Conservation (phyloP, 2,113 vertebrate species). For the Oryzias melastigma region DNA sequence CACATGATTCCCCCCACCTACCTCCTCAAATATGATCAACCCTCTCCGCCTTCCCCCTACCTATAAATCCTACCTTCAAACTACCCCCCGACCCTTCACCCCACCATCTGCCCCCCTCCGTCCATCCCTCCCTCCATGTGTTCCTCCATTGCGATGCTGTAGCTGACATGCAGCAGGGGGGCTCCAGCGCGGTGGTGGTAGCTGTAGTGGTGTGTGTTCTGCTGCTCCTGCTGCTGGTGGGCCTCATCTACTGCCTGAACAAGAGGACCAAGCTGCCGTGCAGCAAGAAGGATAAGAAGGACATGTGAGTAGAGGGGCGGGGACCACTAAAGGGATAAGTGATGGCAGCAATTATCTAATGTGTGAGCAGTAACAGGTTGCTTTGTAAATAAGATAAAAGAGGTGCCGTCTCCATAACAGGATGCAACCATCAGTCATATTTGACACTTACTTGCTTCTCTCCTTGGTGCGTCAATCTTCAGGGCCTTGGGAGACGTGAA, state of each 20-base stretch:
- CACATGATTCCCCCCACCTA: not conserved
- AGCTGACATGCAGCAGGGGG: conserved; percentile 80
- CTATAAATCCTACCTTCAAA: conserved; percentile 10
- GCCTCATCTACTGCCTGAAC: conserved; percentile 83
- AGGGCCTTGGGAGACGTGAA: conserved; percentile 68
- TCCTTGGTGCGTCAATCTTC: not conserved
- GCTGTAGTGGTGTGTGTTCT: conserved; percentile 89
- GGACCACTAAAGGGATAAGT: not conserved
- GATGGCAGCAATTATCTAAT: conserved; percentile 1
- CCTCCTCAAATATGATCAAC: conserved; percentile 25
- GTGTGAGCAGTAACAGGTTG: rapidly evolving
- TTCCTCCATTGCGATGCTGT: conserved; percentile 48
- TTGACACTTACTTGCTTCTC: not conserved
- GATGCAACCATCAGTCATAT: not conserved
- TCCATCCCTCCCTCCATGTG: conserved; percentile 31
- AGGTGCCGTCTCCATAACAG: not conserved
- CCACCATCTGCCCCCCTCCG: conserved; percentile 14
- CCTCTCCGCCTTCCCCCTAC: not conserved
- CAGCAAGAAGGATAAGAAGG: conserved; percentile 76
- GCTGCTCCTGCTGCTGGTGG: conserved; percentile 85
- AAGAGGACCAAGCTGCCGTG: conserved; percentile 83
- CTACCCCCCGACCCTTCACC: conserved; percentile 14
- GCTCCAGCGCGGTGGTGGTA: conserved; percentile 82
- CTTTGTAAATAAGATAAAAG: not conserved
- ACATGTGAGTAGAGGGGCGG: conserved; percentile 79